These are phyloP conservation scores for Trichomycterus rosablanca DNA, from an alignment of 2,113 vertebrate species.

Conservation along the genomic window DNA sequence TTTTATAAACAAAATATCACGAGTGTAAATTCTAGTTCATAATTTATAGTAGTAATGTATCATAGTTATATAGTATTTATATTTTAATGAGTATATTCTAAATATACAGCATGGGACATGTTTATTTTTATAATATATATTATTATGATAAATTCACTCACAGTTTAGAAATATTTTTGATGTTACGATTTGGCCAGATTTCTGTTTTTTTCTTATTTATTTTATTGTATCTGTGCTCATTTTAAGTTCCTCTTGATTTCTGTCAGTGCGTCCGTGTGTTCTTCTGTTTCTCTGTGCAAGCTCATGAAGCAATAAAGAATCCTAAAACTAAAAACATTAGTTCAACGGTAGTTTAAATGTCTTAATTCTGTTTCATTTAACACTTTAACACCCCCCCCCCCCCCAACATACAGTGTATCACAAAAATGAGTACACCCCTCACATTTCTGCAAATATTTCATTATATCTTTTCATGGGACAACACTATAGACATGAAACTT, in stretches of 20 bases:
- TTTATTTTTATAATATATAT: slow-evolving; percentile 73
- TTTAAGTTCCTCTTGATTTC: slow-evolving; percentile 52
- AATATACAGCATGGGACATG: slow-evolving; percentile 68
- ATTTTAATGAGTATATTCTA: slow-evolving; percentile 67
- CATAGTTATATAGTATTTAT: slow-evolving; percentile 69
- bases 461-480: no score
- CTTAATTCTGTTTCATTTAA: no score
- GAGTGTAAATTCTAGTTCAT: slow-evolving; percentile 59
- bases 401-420: no score
- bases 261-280: slow-evolving; percentile 61
- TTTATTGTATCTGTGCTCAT: slow-evolving; percentile 43
- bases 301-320: slow-evolving; percentile 75
- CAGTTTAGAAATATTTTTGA: slow-evolving; percentile 49
- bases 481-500: no score
- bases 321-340: slow-evolving; percentile 48
- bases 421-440: no score
- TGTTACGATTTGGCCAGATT: slow-evolving; percentile 55
- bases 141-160: slow-evolving; percentile 50
- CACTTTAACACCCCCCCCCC: no score
- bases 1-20: slow-evolving; percentile 61
- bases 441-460: no score
- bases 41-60: slow-evolving; percentile 70
- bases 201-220: slow-evolving; percentile 61
- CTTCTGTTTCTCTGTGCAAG: slow-evolving; percentile 70
- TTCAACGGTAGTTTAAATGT: no score